Percentiles rank a stretch among this genome's conserved stretches.
Evolutionary conservation across 2,113 vertebrate species (phyloP).

Genomic region (Cochlearius cochlearius): DNA sequence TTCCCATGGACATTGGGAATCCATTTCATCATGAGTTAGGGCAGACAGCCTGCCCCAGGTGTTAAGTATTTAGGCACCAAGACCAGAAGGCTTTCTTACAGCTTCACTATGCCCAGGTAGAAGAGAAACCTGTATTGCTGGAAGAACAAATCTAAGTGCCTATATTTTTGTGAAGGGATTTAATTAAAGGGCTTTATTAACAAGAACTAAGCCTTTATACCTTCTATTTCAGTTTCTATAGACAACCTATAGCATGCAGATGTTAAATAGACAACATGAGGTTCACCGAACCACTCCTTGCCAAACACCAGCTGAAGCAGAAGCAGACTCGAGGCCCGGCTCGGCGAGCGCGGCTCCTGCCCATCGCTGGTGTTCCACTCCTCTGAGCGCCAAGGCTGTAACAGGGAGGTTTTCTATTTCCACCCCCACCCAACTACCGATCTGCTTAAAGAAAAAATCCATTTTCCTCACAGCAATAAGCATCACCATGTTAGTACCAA

Average conservation of each 20-base stretch:
- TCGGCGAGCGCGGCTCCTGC: not conserved
- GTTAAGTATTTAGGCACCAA: not conserved
- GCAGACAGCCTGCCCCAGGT: not conserved
- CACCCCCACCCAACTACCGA: not conserved
- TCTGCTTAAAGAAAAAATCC: not conserved
- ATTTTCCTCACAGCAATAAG: not conserved
- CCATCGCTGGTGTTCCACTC: fast-evolving
- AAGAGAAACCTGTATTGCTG: not conserved
- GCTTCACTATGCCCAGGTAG: not conserved
- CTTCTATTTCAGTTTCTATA: not conserved
- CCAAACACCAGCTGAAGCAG: not conserved
- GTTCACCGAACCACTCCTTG: not conserved
- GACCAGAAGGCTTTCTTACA: not conserved
- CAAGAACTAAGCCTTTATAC: not conserved
- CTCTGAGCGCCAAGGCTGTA: not conserved
- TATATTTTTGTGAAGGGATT: not conserved
- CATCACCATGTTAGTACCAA: not conserved
- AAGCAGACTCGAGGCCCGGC: not conserved
- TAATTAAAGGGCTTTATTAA: not conserved
- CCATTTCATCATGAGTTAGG: not conserved
- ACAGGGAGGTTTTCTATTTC: not conserved
- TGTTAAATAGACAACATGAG: fast-evolving
- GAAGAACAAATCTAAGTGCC: not conserved
- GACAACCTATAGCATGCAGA: fast-evolving
- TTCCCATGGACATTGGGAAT: not conserved